phyloP scores from a whole-genome alignment of 2,888 invertebrate genomes.

The Pristionchus arcanus region DNA sequence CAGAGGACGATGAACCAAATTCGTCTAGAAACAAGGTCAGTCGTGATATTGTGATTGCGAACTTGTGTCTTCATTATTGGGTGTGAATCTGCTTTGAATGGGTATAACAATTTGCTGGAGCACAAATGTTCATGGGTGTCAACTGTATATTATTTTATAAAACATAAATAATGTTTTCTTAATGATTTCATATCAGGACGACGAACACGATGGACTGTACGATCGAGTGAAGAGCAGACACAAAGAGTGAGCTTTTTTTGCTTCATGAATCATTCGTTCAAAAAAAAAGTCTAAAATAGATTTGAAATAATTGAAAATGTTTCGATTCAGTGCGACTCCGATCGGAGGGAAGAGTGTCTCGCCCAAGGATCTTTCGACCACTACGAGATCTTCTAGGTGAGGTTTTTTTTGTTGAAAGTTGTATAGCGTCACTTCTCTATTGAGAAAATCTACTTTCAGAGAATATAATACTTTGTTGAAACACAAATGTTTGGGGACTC shows the following conservation, averaged over 20 bases:
- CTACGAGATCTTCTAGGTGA: constrained; percentile 22
- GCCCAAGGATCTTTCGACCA: not conserved
- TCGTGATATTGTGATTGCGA: not conserved
- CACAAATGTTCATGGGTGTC: too few species aligned
- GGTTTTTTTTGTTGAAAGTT: not conserved
- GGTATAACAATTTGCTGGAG: too few species aligned
- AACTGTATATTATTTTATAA: too few species aligned
- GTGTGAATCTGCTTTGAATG: not conserved
- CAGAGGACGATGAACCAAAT: constrained; percentile 55
- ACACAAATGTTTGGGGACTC: not conserved
- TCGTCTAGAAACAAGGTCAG: constrained; percentile 29
- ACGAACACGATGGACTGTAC: constrained; percentile 55
- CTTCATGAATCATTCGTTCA: not conserved
- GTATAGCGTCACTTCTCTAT: not conserved
- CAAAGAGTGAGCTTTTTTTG: constrained; percentile 21
- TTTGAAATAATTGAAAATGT: not conserved
- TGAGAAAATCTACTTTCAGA: not conserved
- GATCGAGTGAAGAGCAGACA: constrained; percentile 58
- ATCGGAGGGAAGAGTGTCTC: not conserved
- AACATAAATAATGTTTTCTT: not conserved
- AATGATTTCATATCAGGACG: not conserved
- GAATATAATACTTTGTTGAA: too few species aligned
- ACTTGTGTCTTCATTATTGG: too few species aligned
- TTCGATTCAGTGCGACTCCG: constrained; percentile 18
- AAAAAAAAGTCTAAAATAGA: too few species aligned